Conservation (phyloP, 1,140 invertebrate genomes). For the Eueides isabella region DNA sequence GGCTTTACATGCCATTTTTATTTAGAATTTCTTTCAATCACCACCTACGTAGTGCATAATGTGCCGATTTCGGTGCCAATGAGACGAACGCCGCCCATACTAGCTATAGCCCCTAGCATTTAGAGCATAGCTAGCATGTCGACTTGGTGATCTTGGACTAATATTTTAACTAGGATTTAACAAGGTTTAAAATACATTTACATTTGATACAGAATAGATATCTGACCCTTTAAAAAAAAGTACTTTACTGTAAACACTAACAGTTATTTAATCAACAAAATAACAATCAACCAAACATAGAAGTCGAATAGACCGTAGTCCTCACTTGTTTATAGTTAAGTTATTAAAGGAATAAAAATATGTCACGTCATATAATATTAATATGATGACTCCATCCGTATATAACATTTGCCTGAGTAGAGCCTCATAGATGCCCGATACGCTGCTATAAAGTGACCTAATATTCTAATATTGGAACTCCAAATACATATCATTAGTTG, state of each 20-base stretch:
- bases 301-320: too few species aligned
- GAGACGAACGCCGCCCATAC: not conserved
- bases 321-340: not conserved
- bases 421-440: not conserved
- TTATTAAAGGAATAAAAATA: not conserved
- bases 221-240: too few species aligned
- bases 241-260: too few species aligned
- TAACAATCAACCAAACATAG: too few species aligned
- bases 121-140: too few species aligned
- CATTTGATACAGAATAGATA: too few species aligned
- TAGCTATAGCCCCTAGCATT: too few species aligned
- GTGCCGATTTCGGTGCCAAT: not conserved
- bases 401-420: not conserved
- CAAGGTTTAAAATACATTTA: too few species aligned
- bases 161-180: too few species aligned
- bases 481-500: not conserved
- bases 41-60: not conserved
- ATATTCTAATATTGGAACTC: not conserved
- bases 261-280: too few species aligned
- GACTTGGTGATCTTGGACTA: too few species aligned
- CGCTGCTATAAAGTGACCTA: not conserved
- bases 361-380: not conserved
- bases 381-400: not conserved
- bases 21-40: conserved; percentile 34
- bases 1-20: conserved; percentile 33